Evolutionary conservation across 2,888 invertebrate genomes (phyloP).

Genomic region (Drosophila heteroneura): DNA sequence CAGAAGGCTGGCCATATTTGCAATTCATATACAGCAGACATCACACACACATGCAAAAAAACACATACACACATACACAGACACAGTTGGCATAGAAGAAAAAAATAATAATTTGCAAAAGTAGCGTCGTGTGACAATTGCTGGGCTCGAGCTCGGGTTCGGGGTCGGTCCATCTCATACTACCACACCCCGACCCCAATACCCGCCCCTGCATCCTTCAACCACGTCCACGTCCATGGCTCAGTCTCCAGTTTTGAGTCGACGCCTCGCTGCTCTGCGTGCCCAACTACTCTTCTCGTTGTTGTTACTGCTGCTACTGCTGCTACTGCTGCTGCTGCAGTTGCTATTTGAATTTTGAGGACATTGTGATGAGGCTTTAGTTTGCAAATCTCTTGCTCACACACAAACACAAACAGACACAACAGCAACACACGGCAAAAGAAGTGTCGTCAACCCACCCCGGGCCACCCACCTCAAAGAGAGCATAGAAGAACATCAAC

Average conservation of each 20-base stretch:
- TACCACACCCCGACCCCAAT: background rate
- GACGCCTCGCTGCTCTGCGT: slow-evolving; percentile 56
- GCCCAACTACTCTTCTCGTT: slow-evolving; percentile 59
- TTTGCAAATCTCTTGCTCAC: slow-evolving; percentile 81
- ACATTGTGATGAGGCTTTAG: slow-evolving; percentile 83
- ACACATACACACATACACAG: slow-evolving; percentile 17
- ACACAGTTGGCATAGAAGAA: slow-evolving; percentile 22
- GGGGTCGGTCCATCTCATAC: slow-evolving; percentile 2
- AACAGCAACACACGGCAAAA: slow-evolving; percentile 38
- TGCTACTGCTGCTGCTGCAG: slow-evolving; percentile 53
- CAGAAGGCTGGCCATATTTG: slow-evolving; percentile 66
- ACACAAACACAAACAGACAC: slow-evolving; percentile 27
- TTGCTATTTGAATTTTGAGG: slow-evolving; percentile 81
- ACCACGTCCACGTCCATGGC: slow-evolving; percentile 12
- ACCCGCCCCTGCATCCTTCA: background rate
- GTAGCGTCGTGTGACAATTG: slow-evolving; percentile 82
- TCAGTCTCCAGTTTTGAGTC: slow-evolving; percentile 49
- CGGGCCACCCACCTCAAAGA: slow-evolving; percentile 16
- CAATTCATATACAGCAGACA: slow-evolving; percentile 77
- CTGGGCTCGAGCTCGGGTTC: slow-evolving; percentile 40
- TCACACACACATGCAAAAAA: slow-evolving; percentile 36
- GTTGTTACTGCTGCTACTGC: slow-evolving; percentile 31
- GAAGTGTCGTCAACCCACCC: slow-evolving; percentile 26
- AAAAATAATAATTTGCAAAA: slow-evolving; percentile 78
- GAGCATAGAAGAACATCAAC: slow-evolving; percentile 28